Percentiles rank a stretch among this genome's conserved stretches.
Conservation (phyloP, 2,888 invertebrate species). For the Podabrus alpinus region DNA sequence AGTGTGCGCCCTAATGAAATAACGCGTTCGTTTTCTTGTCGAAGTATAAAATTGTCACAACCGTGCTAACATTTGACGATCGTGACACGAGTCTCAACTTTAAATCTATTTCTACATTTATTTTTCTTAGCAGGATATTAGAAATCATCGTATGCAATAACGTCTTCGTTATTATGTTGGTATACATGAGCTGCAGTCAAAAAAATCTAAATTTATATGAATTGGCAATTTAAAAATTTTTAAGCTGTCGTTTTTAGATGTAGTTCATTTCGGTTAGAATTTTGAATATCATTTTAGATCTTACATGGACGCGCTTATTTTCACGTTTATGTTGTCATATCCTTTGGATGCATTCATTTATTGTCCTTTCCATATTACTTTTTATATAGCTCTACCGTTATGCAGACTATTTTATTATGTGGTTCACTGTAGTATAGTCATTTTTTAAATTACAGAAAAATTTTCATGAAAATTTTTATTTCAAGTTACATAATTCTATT, state of each 20-base stretch:
- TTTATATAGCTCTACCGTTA: constrained; percentile 45
- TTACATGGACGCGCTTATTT: constrained; percentile 48
- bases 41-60: constrained; percentile 47
- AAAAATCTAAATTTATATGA: not conserved
- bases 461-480: constrained; percentile 26
- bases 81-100: constrained; percentile 42
- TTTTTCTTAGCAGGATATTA: not conserved
- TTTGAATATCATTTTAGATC: constrained; percentile 46
- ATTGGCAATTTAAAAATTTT: not conserved
- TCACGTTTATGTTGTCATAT: constrained; percentile 54
- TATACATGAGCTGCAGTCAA: not conserved
- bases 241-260: constrained; percentile 42
- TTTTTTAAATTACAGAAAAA: constrained; percentile 29
- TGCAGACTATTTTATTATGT: constrained; percentile 29
- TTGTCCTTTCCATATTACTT: constrained; percentile 52
- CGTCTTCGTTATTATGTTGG: not conserved
- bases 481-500: not conserved
- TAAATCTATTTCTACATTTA: constrained; percentile 22
- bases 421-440: constrained; percentile 25
- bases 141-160: not conserved
- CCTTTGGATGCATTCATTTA: constrained; percentile 51
- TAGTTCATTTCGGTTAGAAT: constrained; percentile 40
- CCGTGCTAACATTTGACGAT: constrained; percentile 41
- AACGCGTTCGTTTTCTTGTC: constrained; percentile 43
- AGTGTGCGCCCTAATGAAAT: constrained; percentile 50